Percentiles rank a stretch among this genome's conserved stretches.
Evolutionary conservation across 2,113 vertebrate species (phyloP).

Genomic region (Gymnobelideus leadbeateri): DNA sequence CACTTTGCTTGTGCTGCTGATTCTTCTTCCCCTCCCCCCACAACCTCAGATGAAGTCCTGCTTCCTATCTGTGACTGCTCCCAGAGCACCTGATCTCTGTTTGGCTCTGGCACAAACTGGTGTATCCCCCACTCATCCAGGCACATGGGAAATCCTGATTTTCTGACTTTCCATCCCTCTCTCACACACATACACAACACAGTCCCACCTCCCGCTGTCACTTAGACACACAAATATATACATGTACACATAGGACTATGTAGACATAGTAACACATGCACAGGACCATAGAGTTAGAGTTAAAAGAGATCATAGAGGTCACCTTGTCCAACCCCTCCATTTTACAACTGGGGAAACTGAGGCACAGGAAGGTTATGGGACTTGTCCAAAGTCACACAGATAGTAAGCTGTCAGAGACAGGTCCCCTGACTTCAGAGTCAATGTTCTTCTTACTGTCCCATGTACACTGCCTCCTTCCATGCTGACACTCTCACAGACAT

Average conservation of each 20-base stretch:
- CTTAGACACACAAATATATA: not conserved
- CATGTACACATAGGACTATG: not conserved
- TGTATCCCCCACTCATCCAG: not conserved
- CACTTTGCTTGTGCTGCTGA: no score
- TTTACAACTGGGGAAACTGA: not conserved
- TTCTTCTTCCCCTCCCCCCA: not conserved
- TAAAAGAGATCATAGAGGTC: not conserved
- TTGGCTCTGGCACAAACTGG: not conserved
- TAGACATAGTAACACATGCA: not conserved
- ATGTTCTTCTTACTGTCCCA: not conserved
- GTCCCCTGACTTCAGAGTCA: not conserved
- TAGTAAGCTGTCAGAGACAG: not conserved
- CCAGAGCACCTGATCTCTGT: not conserved
- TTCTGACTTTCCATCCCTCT: not conserved
- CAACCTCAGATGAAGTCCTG: no score
- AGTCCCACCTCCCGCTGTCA: not conserved
- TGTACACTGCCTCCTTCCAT: not conserved
- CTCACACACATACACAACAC: not conserved
- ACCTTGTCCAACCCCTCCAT: not conserved
- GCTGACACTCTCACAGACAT: not conserved
- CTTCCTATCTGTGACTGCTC: not conserved
- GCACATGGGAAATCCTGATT: not conserved
- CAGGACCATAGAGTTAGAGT: not conserved
- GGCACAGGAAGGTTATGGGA: not conserved
- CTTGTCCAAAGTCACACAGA: not conserved